phyloP scores from a whole-genome alignment of 2,888 invertebrate genomes.

The Leptogaster cylindrica region DNA sequence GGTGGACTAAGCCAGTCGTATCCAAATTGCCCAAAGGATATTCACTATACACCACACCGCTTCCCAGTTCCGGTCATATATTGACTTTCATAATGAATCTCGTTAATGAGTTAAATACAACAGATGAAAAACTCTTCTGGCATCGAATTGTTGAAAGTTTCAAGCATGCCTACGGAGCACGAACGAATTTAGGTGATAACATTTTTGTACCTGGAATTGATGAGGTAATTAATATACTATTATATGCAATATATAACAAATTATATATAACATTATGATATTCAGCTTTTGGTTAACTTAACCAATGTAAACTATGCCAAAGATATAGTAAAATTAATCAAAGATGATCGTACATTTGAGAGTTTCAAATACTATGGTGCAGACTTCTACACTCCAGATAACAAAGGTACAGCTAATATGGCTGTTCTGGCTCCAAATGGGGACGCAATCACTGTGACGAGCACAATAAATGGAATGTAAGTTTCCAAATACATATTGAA shows the following conservation, averaged over 20 bases:
- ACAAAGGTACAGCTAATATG: conserved; percentile 90
- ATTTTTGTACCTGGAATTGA: conserved; percentile 56
- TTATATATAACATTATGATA: conserved; percentile 5
- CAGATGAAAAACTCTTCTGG: conserved; percentile 60
- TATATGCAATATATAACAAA: background rate
- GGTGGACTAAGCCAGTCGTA: conserved; percentile 71
- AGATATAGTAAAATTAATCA: conserved; percentile 63
- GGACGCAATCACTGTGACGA: conserved; percentile 88
- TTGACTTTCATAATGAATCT: conserved; percentile 83
- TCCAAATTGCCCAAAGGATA: conserved; percentile 68
- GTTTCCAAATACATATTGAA: too few species aligned
- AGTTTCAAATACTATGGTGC: conserved; percentile 78
- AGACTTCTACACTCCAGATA: conserved; percentile 67
- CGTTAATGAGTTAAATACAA: conserved; percentile 63
- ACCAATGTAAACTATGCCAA: conserved; percentile 70
- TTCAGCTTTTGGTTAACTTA: conserved; percentile 70
- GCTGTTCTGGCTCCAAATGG: conserved; percentile 83
- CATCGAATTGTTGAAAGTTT: conserved; percentile 88
- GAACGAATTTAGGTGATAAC: conserved; percentile 83
- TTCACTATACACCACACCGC: conserved; percentile 76
- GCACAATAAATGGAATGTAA: conserved; percentile 77
- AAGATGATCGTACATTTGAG: conserved; percentile 66
- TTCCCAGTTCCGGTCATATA: conserved; percentile 86
- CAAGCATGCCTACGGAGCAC: conserved; percentile 88
- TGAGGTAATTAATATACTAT: conserved; percentile 43